Conservation (phyloP, 2,113 vertebrate species). For the Callocephalon fimbriatum region DNA sequence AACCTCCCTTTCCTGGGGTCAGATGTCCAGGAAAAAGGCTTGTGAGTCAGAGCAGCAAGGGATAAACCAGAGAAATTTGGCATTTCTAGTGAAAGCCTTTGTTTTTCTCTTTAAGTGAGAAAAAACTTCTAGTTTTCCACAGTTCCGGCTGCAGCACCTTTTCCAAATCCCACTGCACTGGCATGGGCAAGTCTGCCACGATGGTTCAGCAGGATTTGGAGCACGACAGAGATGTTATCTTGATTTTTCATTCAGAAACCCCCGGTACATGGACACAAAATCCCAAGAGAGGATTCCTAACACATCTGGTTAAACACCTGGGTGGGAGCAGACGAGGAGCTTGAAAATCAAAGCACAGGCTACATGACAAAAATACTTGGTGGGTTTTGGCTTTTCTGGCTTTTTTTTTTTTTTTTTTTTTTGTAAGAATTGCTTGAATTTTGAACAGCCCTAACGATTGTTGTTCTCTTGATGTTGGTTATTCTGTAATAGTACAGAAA, state of each 20-base stretch:
- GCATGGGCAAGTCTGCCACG: fast-evolving
- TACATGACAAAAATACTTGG: neutral
- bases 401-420: neutral
- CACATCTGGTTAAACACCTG: neutral
- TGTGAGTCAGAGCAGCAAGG: neutral
- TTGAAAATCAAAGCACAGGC: neutral
- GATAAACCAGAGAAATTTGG: neutral
- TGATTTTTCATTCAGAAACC: neutral
- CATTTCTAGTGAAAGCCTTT: neutral
- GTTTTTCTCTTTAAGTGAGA: neutral
- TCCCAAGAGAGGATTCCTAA: neutral
- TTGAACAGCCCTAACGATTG: neutral
- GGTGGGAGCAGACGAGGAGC: neutral
- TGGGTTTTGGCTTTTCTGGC: neutral
- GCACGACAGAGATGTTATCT: neutral
- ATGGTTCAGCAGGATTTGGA: neutral
- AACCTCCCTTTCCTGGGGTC: neutral
- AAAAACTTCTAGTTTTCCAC: neutral
- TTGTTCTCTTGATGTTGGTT: neutral
- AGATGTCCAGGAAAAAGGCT: neutral
- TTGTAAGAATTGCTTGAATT: neutral
- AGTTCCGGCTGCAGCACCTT: neutral
- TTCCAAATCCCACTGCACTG: neutral
- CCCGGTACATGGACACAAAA: neutral
- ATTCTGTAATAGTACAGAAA: neutral